Percentiles rank a stretch among this genome's conserved stretches.
Conservation (phyloP, 1,140 invertebrate species). For the Cheumatopsyche charites region DNA sequence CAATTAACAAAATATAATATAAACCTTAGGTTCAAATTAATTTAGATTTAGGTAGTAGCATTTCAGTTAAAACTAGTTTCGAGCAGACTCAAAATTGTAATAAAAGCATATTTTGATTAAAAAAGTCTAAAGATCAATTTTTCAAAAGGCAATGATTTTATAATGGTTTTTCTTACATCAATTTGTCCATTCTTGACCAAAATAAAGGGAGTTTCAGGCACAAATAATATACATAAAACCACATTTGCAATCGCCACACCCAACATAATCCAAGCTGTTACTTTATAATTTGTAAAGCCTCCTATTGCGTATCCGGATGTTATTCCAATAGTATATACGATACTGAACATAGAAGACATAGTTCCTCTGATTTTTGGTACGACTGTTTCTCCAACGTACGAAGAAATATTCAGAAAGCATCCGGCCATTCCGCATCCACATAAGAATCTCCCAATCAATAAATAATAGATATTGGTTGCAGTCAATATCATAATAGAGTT, state of each 20-base stretch:
- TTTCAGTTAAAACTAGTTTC: no score
- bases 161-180: slow-evolving; percentile 10
- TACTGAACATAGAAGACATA: slow-evolving; percentile 24
- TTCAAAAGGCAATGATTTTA: no score
- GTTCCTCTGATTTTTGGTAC: slow-evolving; percentile 21
- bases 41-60: no score
- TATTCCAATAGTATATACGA: slow-evolving; percentile 31
- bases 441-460: neutral
- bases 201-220: slow-evolving; percentile 40
- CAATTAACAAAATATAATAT: no score
- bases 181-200: slow-evolving; percentile 27
- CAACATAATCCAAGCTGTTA: slow-evolving; percentile 13
- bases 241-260: slow-evolving; percentile 26
- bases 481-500: neutral
- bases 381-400: slow-evolving; percentile 34
- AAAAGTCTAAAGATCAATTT: no score
- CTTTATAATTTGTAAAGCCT: slow-evolving; percentile 35
- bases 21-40: no score
- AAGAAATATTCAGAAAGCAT: slow-evolving; percentile 10
- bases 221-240: slow-evolving; percentile 29
- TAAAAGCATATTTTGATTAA: no score
- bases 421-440: neutral
- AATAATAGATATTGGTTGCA: neutral
- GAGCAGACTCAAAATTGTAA: no score
- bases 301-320: slow-evolving; percentile 31